phyloP scores from a whole-genome alignment of 2,113 vertebrate genomes.

The Anarhynchus alexandrinus region DNA sequence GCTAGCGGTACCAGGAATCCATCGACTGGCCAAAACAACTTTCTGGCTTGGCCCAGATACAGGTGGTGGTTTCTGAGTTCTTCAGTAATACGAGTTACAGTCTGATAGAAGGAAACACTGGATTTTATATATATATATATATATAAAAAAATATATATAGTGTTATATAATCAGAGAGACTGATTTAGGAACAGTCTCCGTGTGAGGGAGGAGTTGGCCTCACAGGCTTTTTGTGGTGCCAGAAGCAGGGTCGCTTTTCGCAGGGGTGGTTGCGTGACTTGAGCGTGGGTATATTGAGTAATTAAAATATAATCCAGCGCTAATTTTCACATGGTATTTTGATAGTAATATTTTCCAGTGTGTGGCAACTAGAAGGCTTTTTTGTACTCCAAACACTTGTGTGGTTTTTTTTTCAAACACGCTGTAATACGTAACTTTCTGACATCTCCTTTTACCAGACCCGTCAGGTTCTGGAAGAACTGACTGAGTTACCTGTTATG shows the following conservation, averaged over 20 bases:
- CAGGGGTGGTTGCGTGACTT: background rate
- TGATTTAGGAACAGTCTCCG: fast-evolving
- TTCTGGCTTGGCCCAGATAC: background rate
- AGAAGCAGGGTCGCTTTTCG: background rate
- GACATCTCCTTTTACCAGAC: conserved; percentile 74
- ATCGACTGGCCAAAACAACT: background rate
- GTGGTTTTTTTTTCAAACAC: background rate
- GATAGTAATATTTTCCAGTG: background rate
- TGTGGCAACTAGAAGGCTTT: background rate
- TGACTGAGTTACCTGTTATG: conserved; percentile 97
- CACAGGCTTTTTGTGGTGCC: background rate
- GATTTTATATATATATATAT: fast-evolving
- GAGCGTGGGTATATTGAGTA: background rate
- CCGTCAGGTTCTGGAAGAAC: conserved; percentile 95
- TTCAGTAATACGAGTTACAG: background rate
- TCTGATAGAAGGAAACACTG: background rate
- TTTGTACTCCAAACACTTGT: background rate
- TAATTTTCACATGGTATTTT: background rate
- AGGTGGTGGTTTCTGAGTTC: background rate
- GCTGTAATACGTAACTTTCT: background rate
- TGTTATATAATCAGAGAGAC: background rate
- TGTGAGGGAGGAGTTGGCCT: background rate
- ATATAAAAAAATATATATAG: fast-evolving
- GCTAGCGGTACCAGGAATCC: background rate
- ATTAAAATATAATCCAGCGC: background rate